Conservation (phyloP, 2,797 vertebrate species). For the Typhlichthys eigenmanni region DNA sequence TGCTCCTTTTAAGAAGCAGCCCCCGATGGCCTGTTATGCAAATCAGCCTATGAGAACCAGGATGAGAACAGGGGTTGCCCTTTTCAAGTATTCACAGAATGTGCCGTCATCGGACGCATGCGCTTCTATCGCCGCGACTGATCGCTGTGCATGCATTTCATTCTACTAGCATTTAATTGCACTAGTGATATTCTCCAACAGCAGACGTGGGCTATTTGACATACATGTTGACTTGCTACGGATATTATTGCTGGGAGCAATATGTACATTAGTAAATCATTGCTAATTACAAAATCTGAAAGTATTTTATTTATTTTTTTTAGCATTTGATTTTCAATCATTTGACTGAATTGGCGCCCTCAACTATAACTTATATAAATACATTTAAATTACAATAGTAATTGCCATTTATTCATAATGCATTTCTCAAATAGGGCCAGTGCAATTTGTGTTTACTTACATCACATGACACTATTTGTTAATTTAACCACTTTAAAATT, state of each 20-base stretch:
- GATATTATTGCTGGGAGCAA: no score
- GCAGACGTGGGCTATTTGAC: background rate
- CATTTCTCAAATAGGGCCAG: background rate
- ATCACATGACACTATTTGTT: conserved; percentile 15
- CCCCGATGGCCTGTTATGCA: conserved; percentile 19
- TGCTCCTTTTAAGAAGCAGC: conserved; percentile 32
- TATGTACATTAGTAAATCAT: no score
- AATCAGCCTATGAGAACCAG: conserved; percentile 15
- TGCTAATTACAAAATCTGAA: no score
- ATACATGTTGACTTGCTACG: background rate
- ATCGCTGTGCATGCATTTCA: conserved; percentile 3
- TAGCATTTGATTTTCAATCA: no score
- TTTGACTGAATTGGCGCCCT: no score
- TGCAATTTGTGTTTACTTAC: conserved; percentile 15
- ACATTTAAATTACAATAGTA: no score
- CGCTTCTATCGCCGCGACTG: background rate
- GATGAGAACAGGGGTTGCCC: conserved; percentile 3
- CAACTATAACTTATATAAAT: background rate
- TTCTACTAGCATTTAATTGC: background rate
- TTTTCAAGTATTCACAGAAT: conserved; percentile 1
- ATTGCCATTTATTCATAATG: conserved; percentile 10
- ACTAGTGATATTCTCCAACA: background rate
- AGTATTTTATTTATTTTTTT: no score
- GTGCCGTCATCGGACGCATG: conserved; percentile 5
- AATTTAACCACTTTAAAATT: conserved; percentile 21